A percentile compares a stretch with the other conserved stretches of the same genome.
Evolutionary conservation across 2,888 invertebrate genomes (phyloP).

Genomic region (Ischnura elegans): DNA sequence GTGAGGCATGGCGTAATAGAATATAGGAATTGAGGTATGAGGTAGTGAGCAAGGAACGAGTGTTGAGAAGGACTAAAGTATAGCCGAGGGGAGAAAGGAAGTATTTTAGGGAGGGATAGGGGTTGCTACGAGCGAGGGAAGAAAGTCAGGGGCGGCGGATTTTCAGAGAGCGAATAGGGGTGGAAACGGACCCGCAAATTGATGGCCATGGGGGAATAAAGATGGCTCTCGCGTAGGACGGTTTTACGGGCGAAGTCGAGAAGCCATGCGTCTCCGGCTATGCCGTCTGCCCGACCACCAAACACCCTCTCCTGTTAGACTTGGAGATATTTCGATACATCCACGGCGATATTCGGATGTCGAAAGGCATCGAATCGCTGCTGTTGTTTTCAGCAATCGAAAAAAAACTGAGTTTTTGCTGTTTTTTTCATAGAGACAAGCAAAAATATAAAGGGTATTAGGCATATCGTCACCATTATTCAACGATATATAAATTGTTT

Average conservation of each 20-base stretch:
- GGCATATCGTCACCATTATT: too few relatives aligned
- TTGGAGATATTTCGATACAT: too few relatives aligned
- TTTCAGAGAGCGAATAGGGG: background rate
- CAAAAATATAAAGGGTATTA: too few relatives aligned
- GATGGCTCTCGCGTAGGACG: background rate
- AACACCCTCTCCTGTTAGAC: background rate
- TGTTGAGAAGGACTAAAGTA: background rate
- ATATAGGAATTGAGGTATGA: background rate
- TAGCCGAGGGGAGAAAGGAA: background rate
- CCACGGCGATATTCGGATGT: too few relatives aligned
- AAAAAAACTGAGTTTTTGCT: too few relatives aligned
- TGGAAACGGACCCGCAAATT: background rate
- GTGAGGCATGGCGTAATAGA: too few relatives aligned
- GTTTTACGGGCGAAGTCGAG: conserved; percentile 13
- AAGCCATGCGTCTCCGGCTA: background rate
- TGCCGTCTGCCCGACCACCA: background rate
- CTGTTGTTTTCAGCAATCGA: too few relatives aligned
- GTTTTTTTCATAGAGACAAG: too few relatives aligned
- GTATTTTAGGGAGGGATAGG: background rate
- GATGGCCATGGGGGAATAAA: background rate
- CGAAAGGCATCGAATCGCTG: too few relatives aligned
- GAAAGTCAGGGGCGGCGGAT: background rate
- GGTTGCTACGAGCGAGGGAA: background rate
- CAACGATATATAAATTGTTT: too few relatives aligned
- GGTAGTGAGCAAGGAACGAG: background rate